A percentile compares a stretch with the other conserved stretches of the same genome.
Conservation (phyloP, 2,113 vertebrate genomes). For the Leptobrachium leishanense region DNA sequence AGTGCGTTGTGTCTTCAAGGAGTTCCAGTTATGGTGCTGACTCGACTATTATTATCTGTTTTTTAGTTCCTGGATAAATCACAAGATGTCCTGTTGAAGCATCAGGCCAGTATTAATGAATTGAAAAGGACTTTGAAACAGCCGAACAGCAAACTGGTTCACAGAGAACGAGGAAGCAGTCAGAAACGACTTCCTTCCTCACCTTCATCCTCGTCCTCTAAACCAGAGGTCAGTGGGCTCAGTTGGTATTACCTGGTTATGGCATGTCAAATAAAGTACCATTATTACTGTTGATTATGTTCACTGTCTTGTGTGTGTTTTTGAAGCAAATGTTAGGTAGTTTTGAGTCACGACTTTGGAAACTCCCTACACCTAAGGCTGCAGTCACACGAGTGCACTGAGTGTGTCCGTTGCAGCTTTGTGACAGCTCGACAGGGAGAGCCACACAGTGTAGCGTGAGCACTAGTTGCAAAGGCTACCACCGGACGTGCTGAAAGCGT, state of each 20-base stretch:
- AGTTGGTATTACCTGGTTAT: background rate
- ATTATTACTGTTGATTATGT: too few species aligned
- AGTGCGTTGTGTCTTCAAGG: slow-evolving; percentile 17
- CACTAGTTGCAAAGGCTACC: too few species aligned
- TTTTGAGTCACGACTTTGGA: too few species aligned
- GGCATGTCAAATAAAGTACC: too few species aligned
- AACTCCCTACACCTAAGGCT: too few species aligned
- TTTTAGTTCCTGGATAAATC: slow-evolving; percentile 94
- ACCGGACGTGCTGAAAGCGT: too few species aligned
- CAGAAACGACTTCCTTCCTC: slow-evolving; percentile 88
- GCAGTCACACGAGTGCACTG: too few species aligned
- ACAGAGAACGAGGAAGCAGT: slow-evolving; percentile 69
- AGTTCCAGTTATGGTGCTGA: background rate
- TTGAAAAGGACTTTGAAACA: slow-evolving; percentile 92
- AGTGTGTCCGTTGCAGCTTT: too few species aligned
- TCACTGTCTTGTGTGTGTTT: too few species aligned
- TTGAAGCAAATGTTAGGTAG: too few species aligned
- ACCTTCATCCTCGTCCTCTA: slow-evolving; percentile 76
- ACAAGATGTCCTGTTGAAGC: slow-evolving; percentile 92
- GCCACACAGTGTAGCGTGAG: too few species aligned
- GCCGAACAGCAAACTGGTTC: slow-evolving; percentile 92
- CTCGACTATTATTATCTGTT: slow-evolving; percentile 44
- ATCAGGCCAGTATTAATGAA: slow-evolving; percentile 98
- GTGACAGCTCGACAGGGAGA: too few species aligned
- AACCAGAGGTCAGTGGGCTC: slow-evolving; percentile 56